phyloP scores from a whole-genome alignment of 2,113 vertebrate genomes.

The Desmodus rotundus region DNA sequence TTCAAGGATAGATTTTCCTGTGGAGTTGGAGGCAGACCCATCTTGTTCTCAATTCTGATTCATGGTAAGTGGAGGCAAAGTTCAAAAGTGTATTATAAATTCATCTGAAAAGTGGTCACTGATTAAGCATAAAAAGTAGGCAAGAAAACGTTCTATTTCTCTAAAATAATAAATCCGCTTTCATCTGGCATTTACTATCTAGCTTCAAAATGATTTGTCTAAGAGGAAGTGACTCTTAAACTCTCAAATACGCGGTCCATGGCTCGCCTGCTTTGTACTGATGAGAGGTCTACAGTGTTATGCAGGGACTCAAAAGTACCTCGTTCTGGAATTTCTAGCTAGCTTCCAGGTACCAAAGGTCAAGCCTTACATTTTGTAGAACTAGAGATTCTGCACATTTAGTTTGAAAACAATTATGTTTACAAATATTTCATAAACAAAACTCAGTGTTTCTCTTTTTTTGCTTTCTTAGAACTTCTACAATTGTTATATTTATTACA shows the following conservation, averaged over 20 bases:
- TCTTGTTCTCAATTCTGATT: conserved; percentile 15
- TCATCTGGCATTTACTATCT: neutral
- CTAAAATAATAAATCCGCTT: neutral
- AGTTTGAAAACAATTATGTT: neutral
- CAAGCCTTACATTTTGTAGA: neutral
- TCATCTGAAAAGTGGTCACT: neutral
- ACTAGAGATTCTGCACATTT: neutral
- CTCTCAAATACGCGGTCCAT: neutral
- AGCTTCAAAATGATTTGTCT: neutral
- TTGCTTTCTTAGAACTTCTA: neutral
- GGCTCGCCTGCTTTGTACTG: neutral
- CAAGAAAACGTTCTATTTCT: neutral
- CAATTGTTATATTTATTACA: neutral
- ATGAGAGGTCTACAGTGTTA: neutral
- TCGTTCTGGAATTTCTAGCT: neutral
- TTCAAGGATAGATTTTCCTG: neutral
- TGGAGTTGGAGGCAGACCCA: neutral
- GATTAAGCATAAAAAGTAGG: neutral
- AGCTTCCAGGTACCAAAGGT: neutral
- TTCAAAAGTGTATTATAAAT: neutral
- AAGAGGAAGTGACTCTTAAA: neutral
- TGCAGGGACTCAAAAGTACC: neutral
- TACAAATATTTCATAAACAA: neutral
- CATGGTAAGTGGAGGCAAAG: neutral
- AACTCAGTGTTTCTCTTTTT: neutral